Evolutionary conservation across 2,888 invertebrate genomes (phyloP).

Genomic region (Coenonympha glycerion): DNA sequence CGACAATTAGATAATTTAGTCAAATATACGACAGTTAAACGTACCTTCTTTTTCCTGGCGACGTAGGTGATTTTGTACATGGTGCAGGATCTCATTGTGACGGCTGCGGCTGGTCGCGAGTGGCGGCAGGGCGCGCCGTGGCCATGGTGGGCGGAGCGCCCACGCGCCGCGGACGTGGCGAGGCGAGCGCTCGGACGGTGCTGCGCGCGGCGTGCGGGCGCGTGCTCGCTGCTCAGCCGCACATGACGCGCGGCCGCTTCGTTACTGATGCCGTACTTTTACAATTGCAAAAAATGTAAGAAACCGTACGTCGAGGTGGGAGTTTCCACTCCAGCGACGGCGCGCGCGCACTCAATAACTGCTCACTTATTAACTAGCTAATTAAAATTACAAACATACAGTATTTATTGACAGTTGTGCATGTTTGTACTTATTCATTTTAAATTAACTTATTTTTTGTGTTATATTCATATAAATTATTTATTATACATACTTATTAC

Average conservation of each 20-base stretch:
- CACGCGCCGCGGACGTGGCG: constrained; percentile 30
- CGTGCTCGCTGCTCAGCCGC: constrained; percentile 27
- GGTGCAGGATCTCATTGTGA: constrained; percentile 63
- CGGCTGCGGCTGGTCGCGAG: constrained; percentile 7
- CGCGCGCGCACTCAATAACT: constrained; percentile 4
- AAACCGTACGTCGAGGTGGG: constrained; percentile 43
- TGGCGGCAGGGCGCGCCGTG: constrained; percentile 11
- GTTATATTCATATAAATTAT: not conserved
- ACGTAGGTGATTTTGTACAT: constrained; percentile 73
- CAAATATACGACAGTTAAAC: not conserved
- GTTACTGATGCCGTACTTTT: constrained; percentile 52
- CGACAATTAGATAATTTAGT: not conserved
- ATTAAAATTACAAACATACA: not conserved
- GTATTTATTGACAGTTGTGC: not conserved
- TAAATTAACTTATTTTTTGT: not conserved
- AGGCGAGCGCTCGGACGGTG: no score
- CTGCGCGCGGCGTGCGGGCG: constrained; percentile 31
- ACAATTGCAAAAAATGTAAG: constrained; percentile 57
- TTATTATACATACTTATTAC: not conserved
- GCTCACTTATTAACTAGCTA: not conserved
- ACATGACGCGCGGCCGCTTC: constrained; percentile 44
- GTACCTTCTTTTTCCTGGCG: constrained; percentile 63
- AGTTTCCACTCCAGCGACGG: constrained; percentile 46
- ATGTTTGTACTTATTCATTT: not conserved
- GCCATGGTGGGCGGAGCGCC: constrained; percentile 22